A percentile compares a stretch with the other conserved stretches of the same genome.
Evolutionary conservation across 2,113 vertebrate species (phyloP).

Genomic region (Tenebrosternarchus preto): DNA sequence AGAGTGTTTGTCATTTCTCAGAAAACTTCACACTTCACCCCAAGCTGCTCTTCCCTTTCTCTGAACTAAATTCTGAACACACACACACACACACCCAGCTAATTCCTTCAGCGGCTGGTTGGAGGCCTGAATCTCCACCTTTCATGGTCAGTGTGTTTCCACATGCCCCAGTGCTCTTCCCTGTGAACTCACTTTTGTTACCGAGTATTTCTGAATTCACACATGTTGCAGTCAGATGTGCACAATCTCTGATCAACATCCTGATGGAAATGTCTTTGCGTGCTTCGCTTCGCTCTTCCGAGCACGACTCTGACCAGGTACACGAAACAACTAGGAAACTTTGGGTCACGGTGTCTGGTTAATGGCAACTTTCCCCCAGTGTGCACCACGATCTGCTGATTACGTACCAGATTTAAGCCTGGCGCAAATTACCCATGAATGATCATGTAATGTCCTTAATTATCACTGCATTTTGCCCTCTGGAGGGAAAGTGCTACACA

Average conservation of each 20-base stretch:
- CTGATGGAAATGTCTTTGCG: not conserved
- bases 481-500: too few relatives aligned
- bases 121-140: too few relatives aligned
- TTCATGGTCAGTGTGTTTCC: too few relatives aligned
- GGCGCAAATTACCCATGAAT: not conserved
- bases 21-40: conserved; percentile 25
- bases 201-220: too few relatives aligned
- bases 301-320: too few relatives aligned
- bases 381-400: not conserved
- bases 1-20: conserved; percentile 42
- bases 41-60: not conserved
- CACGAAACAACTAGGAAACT: too few relatives aligned
- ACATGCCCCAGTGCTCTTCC: too few relatives aligned
- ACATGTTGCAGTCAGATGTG: not conserved
- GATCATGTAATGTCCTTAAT: not conserved
- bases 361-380: not conserved
- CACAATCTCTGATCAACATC: not conserved
- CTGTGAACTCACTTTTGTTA: too few relatives aligned
- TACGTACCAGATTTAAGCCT: not conserved
- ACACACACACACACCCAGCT: not conserved
- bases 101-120: too few relatives aligned
- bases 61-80: not conserved
- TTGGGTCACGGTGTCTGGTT: too few relatives aligned
- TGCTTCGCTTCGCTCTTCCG: too few relatives aligned
- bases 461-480: not conserved